A percentile compares a stretch with the other conserved stretches of the same genome.
Conservation (phyloP, 2,888 invertebrate genomes). For the Cephonodes hylas region DNA sequence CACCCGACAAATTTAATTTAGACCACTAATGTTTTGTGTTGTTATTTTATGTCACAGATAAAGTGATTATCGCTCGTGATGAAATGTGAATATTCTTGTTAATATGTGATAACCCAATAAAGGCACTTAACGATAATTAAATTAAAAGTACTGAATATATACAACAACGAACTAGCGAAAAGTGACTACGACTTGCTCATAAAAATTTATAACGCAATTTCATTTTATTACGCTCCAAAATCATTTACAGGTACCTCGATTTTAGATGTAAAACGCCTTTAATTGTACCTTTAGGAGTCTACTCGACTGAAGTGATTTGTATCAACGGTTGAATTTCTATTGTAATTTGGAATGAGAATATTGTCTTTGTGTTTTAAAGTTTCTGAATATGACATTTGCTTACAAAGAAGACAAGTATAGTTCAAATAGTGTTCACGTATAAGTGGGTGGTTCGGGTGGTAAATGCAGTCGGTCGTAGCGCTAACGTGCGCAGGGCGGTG, state of each 20-base stretch:
- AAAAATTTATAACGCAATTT: constrained; percentile 72
- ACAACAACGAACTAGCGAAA: constrained; percentile 47
- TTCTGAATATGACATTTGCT: not conserved
- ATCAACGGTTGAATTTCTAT: too few relatives aligned
- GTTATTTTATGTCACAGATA: constrained; percentile 42
- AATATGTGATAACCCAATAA: not conserved
- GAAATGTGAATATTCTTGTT: constrained; percentile 18
- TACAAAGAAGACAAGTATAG: constrained; percentile 57
- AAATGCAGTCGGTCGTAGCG: constrained; percentile 80
- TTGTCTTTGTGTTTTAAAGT: not conserved
- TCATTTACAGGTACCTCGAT: constrained; percentile 72
- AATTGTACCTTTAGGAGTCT: constrained; percentile 56
- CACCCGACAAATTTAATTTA: constrained; percentile 77
- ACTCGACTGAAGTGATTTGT: constrained; percentile 45
- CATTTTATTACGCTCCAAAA: constrained; percentile 70
- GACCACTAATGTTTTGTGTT: constrained; percentile 61
- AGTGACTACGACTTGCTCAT: constrained; percentile 55
- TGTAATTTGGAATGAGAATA: too few relatives aligned
- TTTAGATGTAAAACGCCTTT: constrained; percentile 64
- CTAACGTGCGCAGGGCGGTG: constrained; percentile 69
- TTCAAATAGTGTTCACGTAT: constrained; percentile 45
- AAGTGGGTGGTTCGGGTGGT: constrained; percentile 68
- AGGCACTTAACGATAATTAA: not conserved
- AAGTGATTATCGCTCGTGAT: constrained; percentile 40
- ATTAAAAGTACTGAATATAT: constrained; percentile 13